These are phyloP conservation scores for Geococcyx californianus DNA, from an alignment of 2,113 vertebrate species.

Conservation along the genomic window DNA sequence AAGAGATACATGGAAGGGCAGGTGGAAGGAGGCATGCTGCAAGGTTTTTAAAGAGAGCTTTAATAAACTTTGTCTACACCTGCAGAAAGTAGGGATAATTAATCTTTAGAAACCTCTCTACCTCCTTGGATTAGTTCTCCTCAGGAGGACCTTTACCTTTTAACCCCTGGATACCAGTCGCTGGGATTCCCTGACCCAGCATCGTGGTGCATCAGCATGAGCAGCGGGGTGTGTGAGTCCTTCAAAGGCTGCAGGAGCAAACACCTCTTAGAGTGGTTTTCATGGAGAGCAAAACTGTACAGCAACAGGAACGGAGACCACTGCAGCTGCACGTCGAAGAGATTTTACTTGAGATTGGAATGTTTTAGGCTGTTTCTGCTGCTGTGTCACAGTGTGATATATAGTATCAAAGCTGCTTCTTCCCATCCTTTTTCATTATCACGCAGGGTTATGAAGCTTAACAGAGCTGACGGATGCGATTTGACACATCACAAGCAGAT, in stretches of 20 bases:
- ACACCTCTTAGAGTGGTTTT: background rate
- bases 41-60: background rate
- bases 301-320: background rate
- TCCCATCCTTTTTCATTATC: background rate
- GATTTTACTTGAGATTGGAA: constrained; percentile 8
- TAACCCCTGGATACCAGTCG: background rate
- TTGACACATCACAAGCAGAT: background rate
- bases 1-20: background rate
- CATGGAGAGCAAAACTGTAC: background rate
- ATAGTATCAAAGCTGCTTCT: background rate
- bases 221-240: background rate
- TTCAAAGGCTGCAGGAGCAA: constrained; percentile 32
- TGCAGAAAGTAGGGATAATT: background rate
- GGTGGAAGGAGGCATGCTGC: background rate
- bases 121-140: background rate
- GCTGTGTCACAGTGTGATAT: background rate
- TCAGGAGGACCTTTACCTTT: background rate
- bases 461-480: background rate
- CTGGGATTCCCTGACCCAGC: constrained; percentile 25
- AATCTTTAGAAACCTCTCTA: background rate
- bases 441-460: background rate
- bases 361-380: background rate
- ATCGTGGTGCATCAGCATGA: background rate
- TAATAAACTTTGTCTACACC: background rate
- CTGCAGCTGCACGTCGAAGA: background rate